Evolutionary conservation across 92 coral and sea anemone genomes (phyloP), one percentile per base, ranked within the genome.

Genomic region (Montipora capitata): DNA sequence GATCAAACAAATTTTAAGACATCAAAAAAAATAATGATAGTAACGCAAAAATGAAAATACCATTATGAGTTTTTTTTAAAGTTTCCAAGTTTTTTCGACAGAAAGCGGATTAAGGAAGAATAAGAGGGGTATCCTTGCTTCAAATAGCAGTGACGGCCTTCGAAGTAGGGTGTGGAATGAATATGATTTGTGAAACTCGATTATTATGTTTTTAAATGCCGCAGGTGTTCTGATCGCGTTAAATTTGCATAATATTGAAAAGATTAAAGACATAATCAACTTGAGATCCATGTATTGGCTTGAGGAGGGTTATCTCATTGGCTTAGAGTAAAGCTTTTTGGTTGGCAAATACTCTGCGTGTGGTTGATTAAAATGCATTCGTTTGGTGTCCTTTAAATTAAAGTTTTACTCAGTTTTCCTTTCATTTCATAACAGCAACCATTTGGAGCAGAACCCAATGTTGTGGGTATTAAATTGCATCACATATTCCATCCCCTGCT

Each of bases 141-240:
- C 72, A 78, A 78, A 63, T 10, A 62, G 83, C 61, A 78, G 83
- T 68, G 68, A 78, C 83, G 83, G 52, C 59, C 44, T 64, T 78
- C 83, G 73, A 78, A 78, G 73, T 59, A 63, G 72, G 83, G 83
- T 62, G 83, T 43, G 72, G 72, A 42, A 43, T 78, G 83, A 62
- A 43, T 43, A 78, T 17, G 44, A 41, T 62, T 70, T 62, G 4
- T 12, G 12, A 43, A 44, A 56, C 72, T 15, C 43, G 72, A 20
- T 43, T 65, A 64, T 78, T 63, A 0, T 78, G 17, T 78, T 64
- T 44, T 67, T 44, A 1, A 10, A 27, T 16, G 4, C 42, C 18
- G 83, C 83, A 78, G 83, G 72, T 78, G 83, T 62, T 12, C 5
- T 13, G 12, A 43, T 12, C 3, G 16, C 12, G 17, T 78, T 42